Conservation (phyloP, 2,113 vertebrate species). For the Actenoides lindsayi region DNA sequence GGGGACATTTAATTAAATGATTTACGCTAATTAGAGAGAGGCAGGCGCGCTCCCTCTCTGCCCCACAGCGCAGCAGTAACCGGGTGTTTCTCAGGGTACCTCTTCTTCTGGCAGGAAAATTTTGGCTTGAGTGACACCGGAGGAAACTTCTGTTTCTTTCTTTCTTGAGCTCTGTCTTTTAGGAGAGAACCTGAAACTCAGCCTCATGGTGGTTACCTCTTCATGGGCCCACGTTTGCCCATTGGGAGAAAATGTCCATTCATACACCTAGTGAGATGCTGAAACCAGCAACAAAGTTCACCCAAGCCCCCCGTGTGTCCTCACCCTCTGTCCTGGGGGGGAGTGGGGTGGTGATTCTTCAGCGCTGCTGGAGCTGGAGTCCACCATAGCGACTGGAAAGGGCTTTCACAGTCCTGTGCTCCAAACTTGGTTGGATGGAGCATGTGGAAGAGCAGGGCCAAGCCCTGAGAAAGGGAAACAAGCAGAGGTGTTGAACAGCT, state of each 20-base stretch:
- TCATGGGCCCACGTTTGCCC: neutral
- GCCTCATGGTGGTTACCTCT: neutral
- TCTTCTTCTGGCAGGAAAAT: neutral
- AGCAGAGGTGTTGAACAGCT: neutral
- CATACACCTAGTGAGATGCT: neutral
- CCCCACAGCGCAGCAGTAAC: neutral
- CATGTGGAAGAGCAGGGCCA: neutral
- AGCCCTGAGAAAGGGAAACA: neutral
- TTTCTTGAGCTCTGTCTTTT: neutral
- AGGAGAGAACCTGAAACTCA: neutral
- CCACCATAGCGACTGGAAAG: rapidly evolving
- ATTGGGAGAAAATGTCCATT: neutral
- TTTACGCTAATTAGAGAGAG: neutral
- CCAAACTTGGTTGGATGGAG: neutral
- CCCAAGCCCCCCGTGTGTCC: neutral
- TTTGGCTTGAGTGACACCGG: neutral
- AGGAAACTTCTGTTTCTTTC: neutral
- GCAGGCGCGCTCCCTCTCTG: neutral
- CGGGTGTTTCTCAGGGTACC: rapidly evolving
- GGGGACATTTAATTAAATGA: neutral
- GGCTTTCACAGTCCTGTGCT: neutral
- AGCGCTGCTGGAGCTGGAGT: neutral
- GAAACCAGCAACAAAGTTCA: neutral
- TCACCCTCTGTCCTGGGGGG: neutral
- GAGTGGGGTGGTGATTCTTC: neutral